These are phyloP conservation scores for Dryobota labecula DNA, from an alignment of 2,888 invertebrate genomes.

Conservation along the genomic window DNA sequence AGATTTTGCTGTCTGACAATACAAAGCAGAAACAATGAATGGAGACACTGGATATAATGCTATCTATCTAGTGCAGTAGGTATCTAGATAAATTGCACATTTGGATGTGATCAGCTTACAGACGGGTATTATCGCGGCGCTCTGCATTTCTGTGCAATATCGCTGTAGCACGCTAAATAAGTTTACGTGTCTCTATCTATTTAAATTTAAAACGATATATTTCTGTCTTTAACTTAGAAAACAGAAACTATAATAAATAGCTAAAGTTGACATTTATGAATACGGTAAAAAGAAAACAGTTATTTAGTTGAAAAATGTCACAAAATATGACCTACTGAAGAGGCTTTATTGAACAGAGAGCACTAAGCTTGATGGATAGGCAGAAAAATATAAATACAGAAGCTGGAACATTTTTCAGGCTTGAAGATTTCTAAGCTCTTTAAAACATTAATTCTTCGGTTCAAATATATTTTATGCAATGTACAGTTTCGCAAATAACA, in stretches of 20 bases:
- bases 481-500: slow-evolving; percentile 25
- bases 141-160: slow-evolving; percentile 48
- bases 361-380: slow-evolving; percentile 43
- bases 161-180: slow-evolving; percentile 42
- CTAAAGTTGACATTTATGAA: slow-evolving; percentile 46
- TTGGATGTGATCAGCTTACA: slow-evolving; percentile 74
- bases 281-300: slow-evolving; percentile 25
- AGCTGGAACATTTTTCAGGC: slow-evolving; percentile 31
- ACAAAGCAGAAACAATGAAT: slow-evolving; percentile 44
- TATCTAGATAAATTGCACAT: slow-evolving; percentile 68
- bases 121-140: slow-evolving; percentile 28
- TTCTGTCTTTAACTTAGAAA: slow-evolving; percentile 32
- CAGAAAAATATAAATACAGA: slow-evolving; percentile 31
- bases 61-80: slow-evolving; percentile 61
- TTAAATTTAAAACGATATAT: slow-evolving; percentile 49
- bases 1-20: slow-evolving; percentile 6
- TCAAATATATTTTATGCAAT: slow-evolving; percentile 1
- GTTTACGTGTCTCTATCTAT: slow-evolving; percentile 53
- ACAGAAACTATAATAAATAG: slow-evolving; percentile 24
- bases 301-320: slow-evolving; percentile 15
- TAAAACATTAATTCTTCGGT: slow-evolving; percentile 5
- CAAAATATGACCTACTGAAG: slow-evolving; percentile 24
- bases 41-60: slow-evolving; percentile 26
- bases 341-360: slow-evolving; percentile 16
- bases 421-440: slow-evolving; percentile 35